Evolutionary conservation across 2,113 vertebrate species (phyloP).

Genomic region (Saguinus imperator): DNA sequence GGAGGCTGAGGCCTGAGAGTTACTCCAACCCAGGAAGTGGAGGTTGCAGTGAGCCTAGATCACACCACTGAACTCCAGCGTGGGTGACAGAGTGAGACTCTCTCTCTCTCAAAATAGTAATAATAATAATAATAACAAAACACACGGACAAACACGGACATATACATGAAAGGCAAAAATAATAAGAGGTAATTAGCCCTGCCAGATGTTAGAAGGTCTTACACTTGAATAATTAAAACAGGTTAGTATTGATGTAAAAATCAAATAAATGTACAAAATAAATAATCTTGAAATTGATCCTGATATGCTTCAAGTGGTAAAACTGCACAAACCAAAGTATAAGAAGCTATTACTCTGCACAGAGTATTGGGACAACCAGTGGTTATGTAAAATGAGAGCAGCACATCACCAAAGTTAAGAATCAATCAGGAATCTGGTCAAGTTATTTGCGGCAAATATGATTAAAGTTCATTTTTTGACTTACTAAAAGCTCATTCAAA

Average conservation of each 20-base stretch:
- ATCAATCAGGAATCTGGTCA: background rate
- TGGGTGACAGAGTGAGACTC: too few relatives aligned
- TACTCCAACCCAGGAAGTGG: too few relatives aligned
- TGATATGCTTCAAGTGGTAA: background rate
- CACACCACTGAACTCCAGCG: too few relatives aligned
- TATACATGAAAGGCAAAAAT: background rate
- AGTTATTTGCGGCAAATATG: background rate
- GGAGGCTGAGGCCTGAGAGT: too few relatives aligned
- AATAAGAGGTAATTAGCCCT: background rate
- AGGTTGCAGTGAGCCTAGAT: too few relatives aligned
- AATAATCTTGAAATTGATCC: background rate
- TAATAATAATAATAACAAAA: background rate
- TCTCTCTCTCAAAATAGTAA: too few relatives aligned
- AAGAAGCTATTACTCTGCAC: background rate
- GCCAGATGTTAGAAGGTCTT: background rate
- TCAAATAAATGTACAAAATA: background rate
- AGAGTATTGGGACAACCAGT: background rate
- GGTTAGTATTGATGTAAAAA: conserved; percentile 12
- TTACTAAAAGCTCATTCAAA: conserved; percentile 20
- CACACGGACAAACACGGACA: background rate
- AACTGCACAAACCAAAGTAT: background rate
- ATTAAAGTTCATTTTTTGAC: conserved; percentile 14
- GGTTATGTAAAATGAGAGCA: background rate
- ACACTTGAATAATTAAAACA: conserved; percentile 31
- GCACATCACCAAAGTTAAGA: background rate